Conservation (phyloP, 1,140 invertebrate species). For the Lerema accius region DNA sequence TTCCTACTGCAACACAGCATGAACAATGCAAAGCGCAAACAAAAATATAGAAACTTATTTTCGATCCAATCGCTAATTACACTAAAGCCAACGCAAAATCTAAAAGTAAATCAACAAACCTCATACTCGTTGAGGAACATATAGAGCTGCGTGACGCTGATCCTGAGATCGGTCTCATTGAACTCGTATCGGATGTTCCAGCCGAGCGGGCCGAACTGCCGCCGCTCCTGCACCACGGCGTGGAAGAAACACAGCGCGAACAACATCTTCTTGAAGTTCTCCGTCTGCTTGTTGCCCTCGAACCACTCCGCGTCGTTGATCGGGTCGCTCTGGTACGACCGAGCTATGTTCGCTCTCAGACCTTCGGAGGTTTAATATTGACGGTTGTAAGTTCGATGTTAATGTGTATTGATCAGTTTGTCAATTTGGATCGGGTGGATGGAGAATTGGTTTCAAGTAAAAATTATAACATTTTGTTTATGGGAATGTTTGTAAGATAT, state of each 20-base stretch:
- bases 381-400: no score
- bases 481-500: no score
- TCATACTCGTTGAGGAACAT: constrained; percentile 95
- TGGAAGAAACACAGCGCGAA: constrained; percentile 98
- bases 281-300: constrained; percentile 90
- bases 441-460: no score
- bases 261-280: constrained; percentile 92
- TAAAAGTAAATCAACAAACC: constrained; percentile 77
- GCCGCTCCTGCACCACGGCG: constrained; percentile 93
- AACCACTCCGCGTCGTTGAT: constrained; percentile 95
- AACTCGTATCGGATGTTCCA: constrained; percentile 99
- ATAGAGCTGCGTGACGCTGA: constrained; percentile 93
- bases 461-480: no score
- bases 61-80: no score
- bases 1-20: no score
- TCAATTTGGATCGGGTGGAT: no score
- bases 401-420: no score
- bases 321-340: constrained; percentile 94
- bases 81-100: no score
- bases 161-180: constrained; percentile 96
- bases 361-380: constrained; percentile 54
- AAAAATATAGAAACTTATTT: no score
- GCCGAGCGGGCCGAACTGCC: constrained; percentile 96
- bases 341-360: constrained; percentile 87
- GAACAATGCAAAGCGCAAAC: no score